Evolutionary conservation across 2,888 invertebrate species (phyloP).

Genomic region (Meiosimyza platycephala): DNA sequence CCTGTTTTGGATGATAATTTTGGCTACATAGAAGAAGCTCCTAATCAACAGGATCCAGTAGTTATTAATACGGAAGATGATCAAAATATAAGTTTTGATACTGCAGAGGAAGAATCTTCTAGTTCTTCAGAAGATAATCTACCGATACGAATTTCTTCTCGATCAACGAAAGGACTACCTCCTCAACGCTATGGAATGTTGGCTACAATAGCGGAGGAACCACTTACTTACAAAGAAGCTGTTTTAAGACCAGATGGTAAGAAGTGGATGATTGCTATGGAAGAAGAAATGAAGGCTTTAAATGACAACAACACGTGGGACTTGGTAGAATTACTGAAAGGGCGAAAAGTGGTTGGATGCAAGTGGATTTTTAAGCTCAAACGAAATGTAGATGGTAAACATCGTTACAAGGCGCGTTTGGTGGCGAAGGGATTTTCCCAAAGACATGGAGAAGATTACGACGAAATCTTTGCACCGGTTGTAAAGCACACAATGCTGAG

Average conservation of each 20-base stretch:
- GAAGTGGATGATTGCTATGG: slow-evolving; percentile 31
- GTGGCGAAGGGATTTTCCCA: slow-evolving; percentile 35
- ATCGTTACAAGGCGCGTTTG: neutral
- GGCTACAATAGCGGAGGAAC: neutral
- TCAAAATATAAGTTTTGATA: no score
- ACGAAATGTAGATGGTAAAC: no score
- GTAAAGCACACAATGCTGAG: slow-evolving; percentile 28
- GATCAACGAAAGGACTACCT: slow-evolving; percentile 11
- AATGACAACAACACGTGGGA: slow-evolving; percentile 13
- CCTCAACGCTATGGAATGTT: slow-evolving; percentile 26
- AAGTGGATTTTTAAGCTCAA: no score
- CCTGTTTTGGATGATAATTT: no score
- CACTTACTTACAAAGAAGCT: slow-evolving; percentile 27
- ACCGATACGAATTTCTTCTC: no score
- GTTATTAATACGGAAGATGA: no score
- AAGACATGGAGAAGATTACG: slow-evolving; percentile 31
- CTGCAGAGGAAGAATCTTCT: no score
- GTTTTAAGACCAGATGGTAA: slow-evolving; percentile 20
- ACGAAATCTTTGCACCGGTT: slow-evolving; percentile 29
- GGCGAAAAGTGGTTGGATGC: no score
- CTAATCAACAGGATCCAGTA: no score
- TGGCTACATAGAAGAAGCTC: no score
- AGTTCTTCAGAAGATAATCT: no score
- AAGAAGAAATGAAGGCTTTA: slow-evolving; percentile 18
- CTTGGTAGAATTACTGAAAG: no score